Evolutionary conservation across 2,797 vertebrate species (phyloP), one percentile per base, ranked within the genome.

Genomic region (Enteromius argenteus): DNA sequence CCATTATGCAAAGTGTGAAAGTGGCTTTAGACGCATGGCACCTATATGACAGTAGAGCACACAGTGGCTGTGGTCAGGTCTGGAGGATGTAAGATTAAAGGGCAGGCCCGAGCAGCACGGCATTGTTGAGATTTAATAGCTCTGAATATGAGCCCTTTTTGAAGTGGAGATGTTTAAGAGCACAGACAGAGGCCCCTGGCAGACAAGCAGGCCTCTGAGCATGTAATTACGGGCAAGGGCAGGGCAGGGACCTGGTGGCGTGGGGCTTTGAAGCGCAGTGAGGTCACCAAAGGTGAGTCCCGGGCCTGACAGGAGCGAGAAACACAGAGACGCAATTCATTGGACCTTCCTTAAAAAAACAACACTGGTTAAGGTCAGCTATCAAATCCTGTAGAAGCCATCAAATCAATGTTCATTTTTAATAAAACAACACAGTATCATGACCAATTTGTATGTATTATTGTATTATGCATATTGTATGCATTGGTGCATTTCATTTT

Each of bases 51-150:
- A 79, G 58, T 21, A 17, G 7, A 72, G 39, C 4, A 46, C 68
- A 73, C 51, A 71, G 9, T 21, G 46, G 37, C 79, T 85, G n/a
- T 82, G 73, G 53, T 83, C 62, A 67, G 27, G 66, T 83, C 51
- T 53, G 10, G n/a, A 69, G 68, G 46, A 66, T 56, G 74, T 74
- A 79, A 81, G 78, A 81, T 86, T 85, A 82, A 85, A 87, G 80
- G 67, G 44, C 42, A 78, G 51, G 32, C 58, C 49, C 4, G 53
- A 75, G 69, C 66, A 56, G 32, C 49, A 81, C 23, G 1, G 76
- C 49, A 85, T 88, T 88, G 83, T 85, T 79, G 75, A 71, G 78
- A 67, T 83, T 80, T 87, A 87, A 88, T 85, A 71, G 87, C 80
- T 79, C 80, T 85, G 84, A 87, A 87, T 84, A 79, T 73, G 77